These are phyloP conservation scores for Brachionus paranguensis DNA, from an alignment of 1,140 invertebrate genomes.

Conservation along the genomic window DNA sequence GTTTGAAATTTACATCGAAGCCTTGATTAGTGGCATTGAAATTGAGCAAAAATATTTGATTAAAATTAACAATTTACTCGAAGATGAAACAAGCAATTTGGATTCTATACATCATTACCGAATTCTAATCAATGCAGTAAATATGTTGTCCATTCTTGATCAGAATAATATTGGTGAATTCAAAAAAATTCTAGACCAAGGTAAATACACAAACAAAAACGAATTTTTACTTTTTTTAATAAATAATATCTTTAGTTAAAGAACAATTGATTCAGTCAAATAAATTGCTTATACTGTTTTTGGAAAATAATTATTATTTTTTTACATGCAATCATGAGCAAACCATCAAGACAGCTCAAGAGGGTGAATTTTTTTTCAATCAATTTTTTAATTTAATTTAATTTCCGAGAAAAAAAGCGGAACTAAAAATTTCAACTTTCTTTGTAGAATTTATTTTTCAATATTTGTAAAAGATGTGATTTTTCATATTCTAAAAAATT, in stretches of 20 bases:
- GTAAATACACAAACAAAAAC: not conserved
- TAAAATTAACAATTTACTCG: not conserved
- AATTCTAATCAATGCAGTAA: not conserved
- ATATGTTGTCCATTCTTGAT: not conserved
- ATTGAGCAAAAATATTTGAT: not conserved
- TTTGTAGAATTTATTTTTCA: no score
- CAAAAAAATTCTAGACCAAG: slow-evolving; percentile 9
- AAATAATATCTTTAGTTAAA: not conserved
- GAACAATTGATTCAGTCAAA: not conserved
- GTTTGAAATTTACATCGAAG: slow-evolving; percentile 28
- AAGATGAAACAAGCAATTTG: not conserved
- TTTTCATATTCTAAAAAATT: not conserved
- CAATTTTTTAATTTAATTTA: no score
- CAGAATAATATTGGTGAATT: slow-evolving; percentile 13
- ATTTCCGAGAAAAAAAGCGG: no score
- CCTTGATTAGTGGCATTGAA: not conserved
- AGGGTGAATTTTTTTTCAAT: not conserved
- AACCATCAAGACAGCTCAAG: not conserved
- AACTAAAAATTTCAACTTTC: no score
- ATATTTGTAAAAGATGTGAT: no score
- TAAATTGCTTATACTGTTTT: not conserved
- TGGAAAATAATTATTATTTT: slow-evolving; percentile 9
- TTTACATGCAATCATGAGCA: not conserved
- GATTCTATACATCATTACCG: not conserved
- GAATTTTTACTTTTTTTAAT: not conserved